Conservation (phyloP, 1,140 invertebrate species). For the Mizuhopecten yessoensis region DNA sequence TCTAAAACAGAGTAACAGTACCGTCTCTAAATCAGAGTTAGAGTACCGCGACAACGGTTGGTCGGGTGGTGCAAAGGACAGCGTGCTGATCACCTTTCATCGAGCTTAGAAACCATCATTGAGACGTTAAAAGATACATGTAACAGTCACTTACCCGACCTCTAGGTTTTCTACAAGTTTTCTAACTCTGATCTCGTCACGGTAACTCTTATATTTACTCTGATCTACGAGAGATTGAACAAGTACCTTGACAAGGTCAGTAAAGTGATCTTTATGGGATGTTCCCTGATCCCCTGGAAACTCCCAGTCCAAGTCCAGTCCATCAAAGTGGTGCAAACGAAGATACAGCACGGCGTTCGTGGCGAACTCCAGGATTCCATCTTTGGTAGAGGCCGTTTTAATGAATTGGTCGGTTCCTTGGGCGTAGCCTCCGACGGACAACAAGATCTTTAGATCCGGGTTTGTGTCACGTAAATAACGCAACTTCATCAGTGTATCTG, state of each 20-base stretch:
- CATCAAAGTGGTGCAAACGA: conserved; percentile 94
- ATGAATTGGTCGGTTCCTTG: conserved; percentile 87
- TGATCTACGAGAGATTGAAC: too few species aligned
- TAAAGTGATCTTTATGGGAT: conserved; percentile 92
- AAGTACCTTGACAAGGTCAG: not conserved
- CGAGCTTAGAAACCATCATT: too few species aligned
- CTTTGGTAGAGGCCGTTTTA: conserved; percentile 91
- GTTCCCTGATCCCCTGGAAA: conserved; percentile 95
- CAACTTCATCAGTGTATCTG: conserved; percentile 91
- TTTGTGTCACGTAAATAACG: conserved; percentile 92
- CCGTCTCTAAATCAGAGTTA: too few species aligned
- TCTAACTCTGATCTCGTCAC: too few species aligned
- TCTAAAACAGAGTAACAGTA: too few species aligned
- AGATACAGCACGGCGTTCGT: conserved; percentile 65
- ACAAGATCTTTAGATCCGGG: conserved; percentile 88
- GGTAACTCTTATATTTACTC: too few species aligned
- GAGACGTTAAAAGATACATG: too few species aligned
- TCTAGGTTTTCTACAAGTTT: too few species aligned
- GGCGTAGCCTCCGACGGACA: conserved; percentile 96
- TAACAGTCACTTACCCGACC: too few species aligned
- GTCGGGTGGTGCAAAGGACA: too few species aligned
- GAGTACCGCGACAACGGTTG: too few species aligned
- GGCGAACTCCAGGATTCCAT: conserved; percentile 58
- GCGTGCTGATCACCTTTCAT: too few species aligned
- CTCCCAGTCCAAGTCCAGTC: conserved; percentile 97